Evolutionary conservation across 92 coral and sea anemone genomes (phyloP).

Genomic region (Plumapathes pennacea): DNA sequence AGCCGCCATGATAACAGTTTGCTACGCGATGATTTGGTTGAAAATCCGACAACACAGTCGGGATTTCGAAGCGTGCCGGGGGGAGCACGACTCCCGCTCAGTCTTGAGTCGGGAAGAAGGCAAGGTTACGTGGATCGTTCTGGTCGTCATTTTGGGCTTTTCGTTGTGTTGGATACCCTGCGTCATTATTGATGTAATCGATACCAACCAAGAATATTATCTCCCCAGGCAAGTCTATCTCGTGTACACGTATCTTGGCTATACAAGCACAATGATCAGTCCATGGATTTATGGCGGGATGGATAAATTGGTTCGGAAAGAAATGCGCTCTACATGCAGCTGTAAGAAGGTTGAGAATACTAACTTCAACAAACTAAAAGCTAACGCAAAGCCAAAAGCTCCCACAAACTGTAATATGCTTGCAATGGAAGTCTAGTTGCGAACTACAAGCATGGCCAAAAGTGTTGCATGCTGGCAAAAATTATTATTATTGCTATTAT

Average conservation of each 20-base stretch:
- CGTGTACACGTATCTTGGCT: constrained; percentile 69
- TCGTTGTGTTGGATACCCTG: constrained; percentile 81
- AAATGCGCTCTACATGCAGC: constrained; percentile 40
- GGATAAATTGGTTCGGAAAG: constrained; percentile 74
- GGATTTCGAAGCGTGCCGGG: constrained; percentile 66
- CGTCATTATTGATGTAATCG: constrained; percentile 62
- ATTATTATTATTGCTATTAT: no score
- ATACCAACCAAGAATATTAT: constrained; percentile 37
- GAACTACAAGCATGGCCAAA: no score
- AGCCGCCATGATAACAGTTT: constrained; percentile 45
- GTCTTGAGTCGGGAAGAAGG: constrained; percentile 68
- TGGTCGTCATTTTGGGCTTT: constrained; percentile 73
- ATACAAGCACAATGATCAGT: constrained; percentile 63
- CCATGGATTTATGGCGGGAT: constrained; percentile 78
- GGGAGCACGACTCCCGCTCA: constrained; percentile 62
- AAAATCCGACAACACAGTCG: constrained; percentile 59
- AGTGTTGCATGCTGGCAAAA: no score
- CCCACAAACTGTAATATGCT: no score
- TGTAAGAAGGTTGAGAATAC: no score
- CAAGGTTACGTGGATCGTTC: constrained; percentile 64
- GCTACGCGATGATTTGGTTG: constrained; percentile 56
- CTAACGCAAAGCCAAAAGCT: no score
- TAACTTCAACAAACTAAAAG: no score
- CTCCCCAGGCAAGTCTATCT: constrained; percentile 70
- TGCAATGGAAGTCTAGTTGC: no score